Percentiles rank a stretch among this genome's conserved stretches.
Conservation (phyloP, 1,140 invertebrate genomes). For the Stenopsyche tienmushanensis region DNA sequence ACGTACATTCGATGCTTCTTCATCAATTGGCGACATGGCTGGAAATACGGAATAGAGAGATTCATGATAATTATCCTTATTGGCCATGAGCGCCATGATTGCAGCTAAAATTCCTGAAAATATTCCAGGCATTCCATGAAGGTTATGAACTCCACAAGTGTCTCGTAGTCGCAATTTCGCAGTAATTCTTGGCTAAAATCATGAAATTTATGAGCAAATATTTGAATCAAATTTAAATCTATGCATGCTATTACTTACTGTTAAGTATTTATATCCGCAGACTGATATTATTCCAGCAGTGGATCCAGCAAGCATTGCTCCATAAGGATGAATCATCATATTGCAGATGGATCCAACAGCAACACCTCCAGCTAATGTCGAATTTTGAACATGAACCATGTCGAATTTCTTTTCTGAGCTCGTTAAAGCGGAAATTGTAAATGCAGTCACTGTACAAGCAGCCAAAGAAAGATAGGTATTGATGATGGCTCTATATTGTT, state of each 20-base stretch:
- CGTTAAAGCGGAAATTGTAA: constrained; percentile 78
- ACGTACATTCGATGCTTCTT: no score
- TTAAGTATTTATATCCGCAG: constrained; percentile 80
- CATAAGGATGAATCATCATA: constrained; percentile 83
- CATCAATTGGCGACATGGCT: constrained; percentile 62
- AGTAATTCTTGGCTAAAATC: constrained; percentile 69
- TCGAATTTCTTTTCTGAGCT: constrained; percentile 79
- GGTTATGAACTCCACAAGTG: constrained; percentile 94
- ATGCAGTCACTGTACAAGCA: constrained; percentile 74
- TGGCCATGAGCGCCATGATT: constrained; percentile 73
- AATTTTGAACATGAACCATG: constrained; percentile 91
- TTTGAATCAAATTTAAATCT: constrained; percentile 4
- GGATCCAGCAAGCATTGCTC: constrained; percentile 81
- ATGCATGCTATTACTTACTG: constrained; percentile 71
- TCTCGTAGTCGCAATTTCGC: constrained; percentile 76
- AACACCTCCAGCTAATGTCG: constrained; percentile 82
- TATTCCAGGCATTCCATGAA: constrained; percentile 93
- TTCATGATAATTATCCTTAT: constrained; percentile 56
- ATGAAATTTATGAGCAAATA: constrained; percentile 8
- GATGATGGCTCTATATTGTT: constrained; percentile 83
- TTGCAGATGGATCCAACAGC: constrained; percentile 68
- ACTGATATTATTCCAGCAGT: constrained; percentile 81
- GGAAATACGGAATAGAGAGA: constrained; percentile 62
- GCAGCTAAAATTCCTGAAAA: constrained; percentile 79
- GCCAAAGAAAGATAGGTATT: constrained; percentile 90